Conservation (phyloP, 2,888 invertebrate genomes). For the Ceriagrion tenellum region DNA sequence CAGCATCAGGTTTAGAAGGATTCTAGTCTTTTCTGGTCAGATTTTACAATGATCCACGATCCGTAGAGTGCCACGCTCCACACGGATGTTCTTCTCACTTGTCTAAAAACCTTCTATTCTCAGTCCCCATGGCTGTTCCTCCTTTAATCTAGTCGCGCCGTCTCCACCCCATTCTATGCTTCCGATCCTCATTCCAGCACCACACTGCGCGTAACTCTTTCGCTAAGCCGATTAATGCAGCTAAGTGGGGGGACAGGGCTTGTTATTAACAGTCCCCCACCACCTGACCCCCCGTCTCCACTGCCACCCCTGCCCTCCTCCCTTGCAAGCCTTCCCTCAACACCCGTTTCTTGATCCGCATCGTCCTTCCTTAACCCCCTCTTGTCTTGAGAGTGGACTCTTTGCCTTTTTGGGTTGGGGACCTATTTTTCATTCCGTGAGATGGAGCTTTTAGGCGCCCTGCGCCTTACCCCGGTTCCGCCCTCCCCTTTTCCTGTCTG, state of each 20-base stretch:
- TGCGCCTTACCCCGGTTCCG: neutral
- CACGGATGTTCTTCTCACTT: no score
- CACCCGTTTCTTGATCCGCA: neutral
- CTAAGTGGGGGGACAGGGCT: neutral
- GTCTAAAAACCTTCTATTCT: no score
- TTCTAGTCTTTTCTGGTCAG: no score
- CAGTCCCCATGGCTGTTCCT: no score
- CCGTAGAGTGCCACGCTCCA: no score
- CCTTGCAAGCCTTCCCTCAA: neutral
- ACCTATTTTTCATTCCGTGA: conserved; percentile 48
- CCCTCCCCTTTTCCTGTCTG: no score
- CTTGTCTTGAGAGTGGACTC: neutral
- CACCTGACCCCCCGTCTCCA: neutral
- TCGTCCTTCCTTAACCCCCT: neutral
- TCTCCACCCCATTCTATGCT: neutral
- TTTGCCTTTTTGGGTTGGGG: neutral
- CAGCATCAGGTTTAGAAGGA: no score
- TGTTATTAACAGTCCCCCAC: conserved; percentile 42
- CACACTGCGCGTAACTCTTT: neutral
- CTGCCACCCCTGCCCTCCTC: neutral
- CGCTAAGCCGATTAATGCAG: conserved; percentile 52
- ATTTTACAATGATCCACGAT: no score
- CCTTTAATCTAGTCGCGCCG: no score
- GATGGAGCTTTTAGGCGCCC: conserved; percentile 40
- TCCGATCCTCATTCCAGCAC: neutral